Evolutionary conservation across 2,113 vertebrate genomes (phyloP).

Genomic region (Pterophyllum scalare): DNA sequence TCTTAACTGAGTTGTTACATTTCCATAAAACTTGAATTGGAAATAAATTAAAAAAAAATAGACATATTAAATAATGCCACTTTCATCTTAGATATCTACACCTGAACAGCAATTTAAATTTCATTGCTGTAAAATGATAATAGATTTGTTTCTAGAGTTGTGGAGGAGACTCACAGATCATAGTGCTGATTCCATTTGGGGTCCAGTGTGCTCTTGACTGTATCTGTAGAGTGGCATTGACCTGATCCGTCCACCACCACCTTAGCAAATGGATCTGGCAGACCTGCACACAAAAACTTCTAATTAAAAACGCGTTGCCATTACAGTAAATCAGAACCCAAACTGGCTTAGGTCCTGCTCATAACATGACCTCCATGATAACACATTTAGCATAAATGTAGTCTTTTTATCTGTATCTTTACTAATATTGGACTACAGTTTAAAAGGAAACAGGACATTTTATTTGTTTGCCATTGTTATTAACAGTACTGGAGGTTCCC

Average conservation of each 20-base stretch:
- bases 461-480: neutral
- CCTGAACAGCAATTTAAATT: neutral
- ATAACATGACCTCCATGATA: neutral
- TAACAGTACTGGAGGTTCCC: neutral
- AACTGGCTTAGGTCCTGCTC: neutral
- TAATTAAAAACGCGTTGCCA: neutral
- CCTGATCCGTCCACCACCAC: constrained; percentile 97
- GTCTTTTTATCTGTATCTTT: neutral
- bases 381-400: neutral
- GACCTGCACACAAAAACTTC: constrained; percentile 77
- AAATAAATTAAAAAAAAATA: neutral
- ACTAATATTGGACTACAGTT: neutral
- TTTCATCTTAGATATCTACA: neutral
- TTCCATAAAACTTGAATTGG: too few species aligned
- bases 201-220: constrained; percentile 98
- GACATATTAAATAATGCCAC: neutral
- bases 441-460: neutral
- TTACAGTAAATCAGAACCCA: neutral
- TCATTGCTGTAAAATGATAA: neutral
- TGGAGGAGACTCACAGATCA: constrained; percentile 88
- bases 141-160: neutral
- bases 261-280: constrained; percentile 97
- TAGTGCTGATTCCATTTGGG: constrained; percentile 99
- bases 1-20: neutral
- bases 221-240: constrained; percentile 99